Base-by-base conservation (phyloP, 2,888 invertebrate genomes). In the Mongoloraphidia duomilia region DNA sequence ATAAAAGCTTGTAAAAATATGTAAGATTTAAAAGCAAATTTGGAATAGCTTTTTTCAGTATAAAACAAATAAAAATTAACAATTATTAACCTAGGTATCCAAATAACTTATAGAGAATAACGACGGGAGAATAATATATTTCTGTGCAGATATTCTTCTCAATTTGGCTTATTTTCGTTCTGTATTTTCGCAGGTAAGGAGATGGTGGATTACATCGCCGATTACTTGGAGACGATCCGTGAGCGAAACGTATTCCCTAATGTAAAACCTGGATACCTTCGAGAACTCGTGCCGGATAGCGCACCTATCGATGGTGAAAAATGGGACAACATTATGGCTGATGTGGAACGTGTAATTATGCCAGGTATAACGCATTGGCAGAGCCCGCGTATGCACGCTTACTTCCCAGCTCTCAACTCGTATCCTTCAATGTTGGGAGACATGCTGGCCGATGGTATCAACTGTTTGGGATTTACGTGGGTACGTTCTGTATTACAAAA, bases 311-410 rank as follows among this genome's bases (percentile, higher is more conserved):
- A 82, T 12, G 89, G 92, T 0, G 96, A 98, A 67, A 68, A 79
- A 3, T 98, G 92, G 90, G 81, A 86, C n/a, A 75, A 80, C 44
- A 95, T 98, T 56, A 87, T 97, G 61, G 75, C 77, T 40, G 98
- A 98, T 64, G 82, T 98, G 1, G 94, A 98, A 59, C 75, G 82
- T 37, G 86, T 94, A 57, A 88, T 98, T 49, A 94, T 98, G 92
- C 96, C 97, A 0, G 97, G 97, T 58, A 89, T 97, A 55, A 91
- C 91, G 1, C 92, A 93, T 62, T 93, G 93, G 92, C 95, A 96
- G 67, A 91, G 91, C 63, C 96, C 96, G 0, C 86, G 94, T 61
- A 96, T 95, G 95, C 96, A 97, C 64, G 96, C 94, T 0, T 96
- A 96, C 65, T 96, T 95, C 69, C 96, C 96, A 0, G 94, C 95